Evolutionary conservation across 2,113 vertebrate species (phyloP), one percentile per base, ranked within the genome.

Genomic region (Dasyprocta punctata): DNA sequence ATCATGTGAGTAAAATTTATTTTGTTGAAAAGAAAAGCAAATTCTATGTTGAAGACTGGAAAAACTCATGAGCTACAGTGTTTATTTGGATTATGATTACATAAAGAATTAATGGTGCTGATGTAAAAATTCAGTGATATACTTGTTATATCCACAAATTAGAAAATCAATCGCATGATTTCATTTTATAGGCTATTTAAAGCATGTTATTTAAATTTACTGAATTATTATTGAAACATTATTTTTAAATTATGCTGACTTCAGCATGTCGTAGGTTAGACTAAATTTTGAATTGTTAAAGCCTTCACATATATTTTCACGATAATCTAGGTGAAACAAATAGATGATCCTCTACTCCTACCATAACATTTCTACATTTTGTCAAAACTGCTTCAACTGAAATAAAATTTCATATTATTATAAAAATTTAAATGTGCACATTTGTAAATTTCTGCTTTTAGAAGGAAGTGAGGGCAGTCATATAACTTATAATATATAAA

Each of bases 351-450:
- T 63, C 0, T 89, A 20, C 2, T 89, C 12, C 41, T 10, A 52
- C 30, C 9, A 71, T 22, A 44, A 41, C n/a, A 47, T 67, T 83
- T 93, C 19, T 67, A 38, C 33, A 24, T 86, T 78, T 61, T 75
- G 83, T 73, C 20, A 83, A 94, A 96, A 92, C 28, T 10, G 19
- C 92, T 81, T 80, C 28, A 16, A 84, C 47, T 86, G 41, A 56
- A 94, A 75, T 36, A 71, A 89, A 80, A 94, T 82, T 38, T 96
- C 47, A 96, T 86, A 91, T 0, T 56, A 86, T 41, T 44, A 2
- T 16, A 91, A 96, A 14, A 81, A 63, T 69, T 11, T 17, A 84
- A 44, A 44, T 41, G 20, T 14, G 52, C 3, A 81, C 13, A 44
- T 61, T 61, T 61, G 13, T 14, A 92, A 95, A 88, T 78, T 24